phyloP scores from a whole-genome alignment of 2,797 vertebrate species.

The Trichosurus vulpecula region DNA sequence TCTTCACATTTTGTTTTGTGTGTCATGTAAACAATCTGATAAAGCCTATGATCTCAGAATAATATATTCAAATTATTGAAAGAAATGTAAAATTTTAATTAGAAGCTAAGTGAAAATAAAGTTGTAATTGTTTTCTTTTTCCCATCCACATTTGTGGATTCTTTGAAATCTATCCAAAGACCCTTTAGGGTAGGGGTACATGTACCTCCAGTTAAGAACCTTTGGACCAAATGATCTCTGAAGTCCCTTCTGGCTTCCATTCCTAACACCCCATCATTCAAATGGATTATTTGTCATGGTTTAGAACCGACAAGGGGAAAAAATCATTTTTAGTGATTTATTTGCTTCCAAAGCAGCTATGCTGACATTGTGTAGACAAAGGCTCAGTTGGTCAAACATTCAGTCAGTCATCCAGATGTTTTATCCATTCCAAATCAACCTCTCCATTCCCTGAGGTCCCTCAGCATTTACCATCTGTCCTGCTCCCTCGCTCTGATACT shows the following conservation, averaged over 20 bases:
- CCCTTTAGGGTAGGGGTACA: neutral
- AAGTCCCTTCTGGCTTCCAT: neutral
- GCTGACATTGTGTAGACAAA: neutral
- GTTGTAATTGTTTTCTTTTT: neutral
- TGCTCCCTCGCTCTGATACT: neutral
- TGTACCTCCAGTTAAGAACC: neutral
- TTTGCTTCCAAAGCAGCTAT: neutral
- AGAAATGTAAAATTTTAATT: neutral
- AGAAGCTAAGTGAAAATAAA: neutral
- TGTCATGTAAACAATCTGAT: neutral
- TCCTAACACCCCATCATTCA: neutral
- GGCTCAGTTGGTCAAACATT: neutral
- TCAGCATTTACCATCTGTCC: neutral
- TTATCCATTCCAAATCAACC: neutral
- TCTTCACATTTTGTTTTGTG: neutral
- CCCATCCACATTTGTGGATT: neutral
- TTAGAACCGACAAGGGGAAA: neutral
- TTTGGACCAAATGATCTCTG: neutral
- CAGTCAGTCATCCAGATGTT: neutral
- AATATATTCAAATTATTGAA: neutral
- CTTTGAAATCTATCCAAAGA: neutral
- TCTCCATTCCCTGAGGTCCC: neutral
- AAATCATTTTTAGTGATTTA: neutral
- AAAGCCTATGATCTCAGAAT: neutral
- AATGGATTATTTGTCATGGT: neutral